Base-by-base conservation (phyloP, 2,888 invertebrate genomes). In the Poecilobothrus nobilitatus region DNA sequence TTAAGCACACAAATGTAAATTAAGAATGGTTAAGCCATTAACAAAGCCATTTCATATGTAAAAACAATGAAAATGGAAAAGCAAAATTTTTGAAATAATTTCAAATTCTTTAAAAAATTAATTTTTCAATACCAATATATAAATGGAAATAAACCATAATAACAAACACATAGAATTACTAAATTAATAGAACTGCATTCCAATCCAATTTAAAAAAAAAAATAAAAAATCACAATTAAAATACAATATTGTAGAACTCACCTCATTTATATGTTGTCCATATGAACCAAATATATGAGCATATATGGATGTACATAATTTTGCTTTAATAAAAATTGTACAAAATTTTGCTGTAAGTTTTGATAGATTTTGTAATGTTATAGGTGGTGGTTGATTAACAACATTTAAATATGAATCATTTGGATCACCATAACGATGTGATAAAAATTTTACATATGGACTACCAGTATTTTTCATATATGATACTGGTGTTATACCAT, bases 391-490 rank as follows among this genome's bases (percentile, higher is more conserved):
- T 53, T 53, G 9, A n/a, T n/a, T 53, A 1, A n/a, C 6, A 9
- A 1, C 5, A 12, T 53, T n/a, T 12, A 12, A 18, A n/a, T 53
- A 53, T 53, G 6, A 12, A 15, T n/a, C 53, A 53, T 53, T 53
- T 18, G 53, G 15, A 18, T 53, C n/a, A 53, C 53, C 53, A 53
- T 12, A 53, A 12, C 15, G 9, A 18, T 53, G 2, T 53, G 53
- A 9, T 53, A 53, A n/a, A 53, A 18, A 53, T 53, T 53, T 15
- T 18, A 18, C 53, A n/a, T 53, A 53, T 18, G 18, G 2, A 53
- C 53, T 53, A 53, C 53, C 53, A 53, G n/a, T 53, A 53, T 53
- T 53, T 53, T 53, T 15, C 53, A 53, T 53, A 53, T 12, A 53
- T n/a, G 15, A 6, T 53, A 15, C 15, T 18, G 53, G 53, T 53